Conservation (phyloP, 2,888 invertebrate species). For the Drosophila maculinotata region DNA sequence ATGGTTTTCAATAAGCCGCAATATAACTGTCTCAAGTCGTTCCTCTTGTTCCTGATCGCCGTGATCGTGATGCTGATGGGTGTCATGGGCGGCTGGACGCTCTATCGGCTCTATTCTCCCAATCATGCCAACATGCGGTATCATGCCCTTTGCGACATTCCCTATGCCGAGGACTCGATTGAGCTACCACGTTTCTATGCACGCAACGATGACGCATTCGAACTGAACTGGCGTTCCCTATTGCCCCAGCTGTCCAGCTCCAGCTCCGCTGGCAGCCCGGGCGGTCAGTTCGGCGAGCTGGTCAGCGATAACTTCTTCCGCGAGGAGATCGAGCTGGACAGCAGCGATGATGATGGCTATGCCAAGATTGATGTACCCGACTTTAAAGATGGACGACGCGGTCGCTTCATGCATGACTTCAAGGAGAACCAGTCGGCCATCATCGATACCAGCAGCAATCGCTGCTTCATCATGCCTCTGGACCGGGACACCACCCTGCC, state of each 20-base stretch:
- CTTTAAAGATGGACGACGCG: slow-evolving; percentile 92
- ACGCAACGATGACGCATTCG: slow-evolving; percentile 81
- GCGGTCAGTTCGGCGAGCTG: slow-evolving; percentile 45
- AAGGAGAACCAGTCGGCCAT: slow-evolving; percentile 91
- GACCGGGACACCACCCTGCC: slow-evolving; percentile 91
- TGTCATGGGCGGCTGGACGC: slow-evolving; percentile 89
- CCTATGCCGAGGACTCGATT: slow-evolving; percentile 80
- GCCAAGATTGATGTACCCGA: slow-evolving; percentile 95
- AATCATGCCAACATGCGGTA: slow-evolving; percentile 86
- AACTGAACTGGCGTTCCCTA: slow-evolving; percentile 72
- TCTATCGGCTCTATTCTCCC: slow-evolving; percentile 90
- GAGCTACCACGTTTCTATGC: slow-evolving; percentile 79
- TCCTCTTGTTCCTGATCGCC: slow-evolving; percentile 89
- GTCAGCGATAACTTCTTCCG: slow-evolving; percentile 87
- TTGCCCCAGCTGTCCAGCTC: slow-evolving; percentile 61
- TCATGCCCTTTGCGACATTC: slow-evolving; percentile 84
- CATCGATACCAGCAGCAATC: slow-evolving; percentile 89
- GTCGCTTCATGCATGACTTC: slow-evolving; percentile 97
- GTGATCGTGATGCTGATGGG: slow-evolving; percentile 90
- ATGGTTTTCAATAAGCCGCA: slow-evolving; percentile 85
- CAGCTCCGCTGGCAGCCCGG: slow-evolving; percentile 27
- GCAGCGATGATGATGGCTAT: slow-evolving; percentile 88
- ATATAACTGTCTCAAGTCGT: slow-evolving; percentile 87
- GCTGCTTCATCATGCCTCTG: slow-evolving; percentile 96
- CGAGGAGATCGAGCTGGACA: slow-evolving; percentile 93